phyloP scores from a whole-genome alignment of 2,888 invertebrate species.

The Drosophila conformis region DNA sequence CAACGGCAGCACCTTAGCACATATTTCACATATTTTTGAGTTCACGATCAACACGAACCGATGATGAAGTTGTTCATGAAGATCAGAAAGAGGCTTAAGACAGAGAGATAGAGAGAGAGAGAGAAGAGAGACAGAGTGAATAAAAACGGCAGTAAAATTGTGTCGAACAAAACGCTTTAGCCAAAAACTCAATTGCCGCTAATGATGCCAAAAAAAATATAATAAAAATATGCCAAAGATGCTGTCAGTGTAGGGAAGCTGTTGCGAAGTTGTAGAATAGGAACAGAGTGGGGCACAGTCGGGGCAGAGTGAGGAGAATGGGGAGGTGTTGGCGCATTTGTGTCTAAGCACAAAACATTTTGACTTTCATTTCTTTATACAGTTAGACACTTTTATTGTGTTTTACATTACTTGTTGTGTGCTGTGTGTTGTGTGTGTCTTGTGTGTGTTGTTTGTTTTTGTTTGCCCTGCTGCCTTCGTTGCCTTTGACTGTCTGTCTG shows the following conservation, averaged over 20 bases:
- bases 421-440: neutral
- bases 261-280: neutral
- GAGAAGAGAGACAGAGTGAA: neutral
- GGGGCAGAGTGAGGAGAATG: neutral
- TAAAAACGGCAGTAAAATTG: constrained; percentile 38
- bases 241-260: constrained; percentile 29
- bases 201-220: constrained; percentile 43
- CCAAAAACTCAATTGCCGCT: constrained; percentile 63
- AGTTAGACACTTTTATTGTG: constrained; percentile 80
- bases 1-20: constrained; percentile 63
- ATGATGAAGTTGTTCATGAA: constrained; percentile 6
- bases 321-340: constrained; percentile 12
- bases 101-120: constrained; percentile 2
- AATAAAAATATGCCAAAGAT: constrained; percentile 41
- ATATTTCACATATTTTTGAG: constrained; percentile 70
- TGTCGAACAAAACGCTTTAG: constrained; percentile 48
- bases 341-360: constrained; percentile 30
- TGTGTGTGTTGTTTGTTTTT: constrained; percentile 18
- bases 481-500: constrained; percentile 32
- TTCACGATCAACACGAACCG: constrained; percentile 63
- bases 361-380: constrained; percentile 78
- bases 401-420: constrained; percentile 58
- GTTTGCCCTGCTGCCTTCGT: constrained; percentile 26
- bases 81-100: constrained; percentile 6
- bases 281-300: neutral